A percentile compares a stretch with the other conserved stretches of the same genome.
phyloP scores from a whole-genome alignment of 2,888 invertebrate species.

The Diplolepis rosae region DNA sequence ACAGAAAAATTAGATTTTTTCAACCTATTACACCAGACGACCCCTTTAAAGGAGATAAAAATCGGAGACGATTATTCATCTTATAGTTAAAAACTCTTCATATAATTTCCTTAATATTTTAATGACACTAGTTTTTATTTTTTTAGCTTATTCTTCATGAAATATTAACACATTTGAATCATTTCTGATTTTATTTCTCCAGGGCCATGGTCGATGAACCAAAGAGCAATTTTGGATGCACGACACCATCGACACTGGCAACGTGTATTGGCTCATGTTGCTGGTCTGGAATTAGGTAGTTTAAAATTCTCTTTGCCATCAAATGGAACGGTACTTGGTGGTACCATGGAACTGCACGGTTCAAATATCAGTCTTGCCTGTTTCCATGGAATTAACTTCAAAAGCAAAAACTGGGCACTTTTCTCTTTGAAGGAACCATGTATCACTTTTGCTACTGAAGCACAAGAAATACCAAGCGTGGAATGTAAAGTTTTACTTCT shows the following conservation, averaged over 20 bases:
- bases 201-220: slow-evolving; percentile 67
- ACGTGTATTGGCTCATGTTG: slow-evolving; percentile 86
- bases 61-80: no score
- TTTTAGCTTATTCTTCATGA: no score
- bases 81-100: background rate
- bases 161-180: no score
- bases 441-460: slow-evolving; percentile 94
- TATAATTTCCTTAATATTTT: no score
- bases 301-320: slow-evolving; percentile 81
- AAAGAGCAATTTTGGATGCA: slow-evolving; percentile 77
- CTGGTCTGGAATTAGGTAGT: slow-evolving; percentile 86
- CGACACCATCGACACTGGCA: slow-evolving; percentile 97
- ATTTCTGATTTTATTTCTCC: slow-evolving; percentile 7
- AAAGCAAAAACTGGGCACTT: slow-evolving; percentile 95
- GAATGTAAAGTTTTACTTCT: slow-evolving; percentile 75
- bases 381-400: slow-evolving; percentile 98
- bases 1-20: no score
- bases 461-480: slow-evolving; percentile 86
- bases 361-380: slow-evolving; percentile 95
- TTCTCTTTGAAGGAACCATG: slow-evolving; percentile 95
- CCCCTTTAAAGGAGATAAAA: no score
- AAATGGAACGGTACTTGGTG: slow-evolving; percentile 87
- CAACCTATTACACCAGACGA: no score
- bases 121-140: no score
- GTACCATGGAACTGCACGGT: slow-evolving; percentile 91